Percentiles rank a stretch among this genome's conserved stretches.
These are phyloP conservation scores for Mnemiopsis leidyi DNA, from an alignment of 37 sponge, comb jelly and placozoan species.

Conservation along the genomic window DNA sequence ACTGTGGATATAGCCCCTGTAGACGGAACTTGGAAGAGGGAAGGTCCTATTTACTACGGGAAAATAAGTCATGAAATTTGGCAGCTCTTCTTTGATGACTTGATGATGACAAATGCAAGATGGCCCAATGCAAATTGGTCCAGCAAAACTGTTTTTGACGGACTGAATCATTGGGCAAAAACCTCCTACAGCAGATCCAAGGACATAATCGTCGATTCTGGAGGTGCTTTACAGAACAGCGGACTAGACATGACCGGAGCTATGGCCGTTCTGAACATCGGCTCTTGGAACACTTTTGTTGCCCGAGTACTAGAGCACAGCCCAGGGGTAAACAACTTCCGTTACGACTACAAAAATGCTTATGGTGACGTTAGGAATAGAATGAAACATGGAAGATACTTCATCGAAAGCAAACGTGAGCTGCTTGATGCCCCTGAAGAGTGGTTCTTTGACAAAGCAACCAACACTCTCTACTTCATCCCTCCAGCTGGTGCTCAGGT, in stretches of 20 bases:
- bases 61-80: background rate
- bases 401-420: constrained; percentile 71
- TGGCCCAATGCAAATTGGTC: background rate
- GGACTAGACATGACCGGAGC: constrained; percentile 64
- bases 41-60: background rate
- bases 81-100: background rate
- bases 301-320: constrained; percentile 37
- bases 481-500: constrained; percentile 36
- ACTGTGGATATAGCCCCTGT: background rate
- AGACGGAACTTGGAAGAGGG: background rate
- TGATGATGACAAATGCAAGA: background rate
- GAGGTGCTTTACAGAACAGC: background rate
- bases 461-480: constrained; percentile 68
- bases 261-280: constrained; percentile 69
- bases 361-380: background rate
- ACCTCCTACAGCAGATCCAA: background rate
- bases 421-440: constrained; percentile 74
- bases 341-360: constrained; percentile 4
- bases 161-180: background rate
- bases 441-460: constrained; percentile 71
- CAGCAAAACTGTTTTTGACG: background rate
- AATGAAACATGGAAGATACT: constrained; percentile 22
- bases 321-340: constrained; percentile 50
- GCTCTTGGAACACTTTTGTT: constrained; percentile 67
- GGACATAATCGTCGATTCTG: background rate